Evolutionary conservation across 2,113 vertebrate species (phyloP), one percentile per base, ranked within the genome.

Genomic region (Onychorhynchus coronatus): DNA sequence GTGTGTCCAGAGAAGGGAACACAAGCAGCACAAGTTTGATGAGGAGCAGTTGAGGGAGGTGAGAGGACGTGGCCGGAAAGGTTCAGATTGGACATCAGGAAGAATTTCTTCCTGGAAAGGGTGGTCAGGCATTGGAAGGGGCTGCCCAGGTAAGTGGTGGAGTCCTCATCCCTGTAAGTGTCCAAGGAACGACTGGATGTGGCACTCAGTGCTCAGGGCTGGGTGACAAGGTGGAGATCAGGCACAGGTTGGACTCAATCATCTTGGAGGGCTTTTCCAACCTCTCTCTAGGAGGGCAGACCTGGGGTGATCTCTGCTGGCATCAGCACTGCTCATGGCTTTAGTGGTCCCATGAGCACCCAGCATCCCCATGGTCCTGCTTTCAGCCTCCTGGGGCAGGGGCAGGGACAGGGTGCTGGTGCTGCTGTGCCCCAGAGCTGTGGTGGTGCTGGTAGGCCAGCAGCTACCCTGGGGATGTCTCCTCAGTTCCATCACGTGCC

Each of bases 401-500:
- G 42, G 13, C 47, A 42, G 59, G 30, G 42, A 5, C 30, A 41
- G 47, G 21, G 11, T 11, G 20, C 49, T 30, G 73, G 25, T n/a
- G 42, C 7, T 19, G 21, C 56, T 58, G 33, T 35, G 50, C 25
- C 50, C 50, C 52, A 55, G 28, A 55, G 25, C 50, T 52, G 52
- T 55, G 1, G 21, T 0, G 7, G 13, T 62, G 62, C 41, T 19
- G 35, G 56, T 30, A 50, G 68, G 37, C n/a, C 58, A 52, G 24
- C 53, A 68, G 42, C 42, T 35, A n/a, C 22, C 27, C 35, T 25
- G 9, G 74, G 28, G 41, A 9, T 1, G 21, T 37, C 24, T 46
- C n/a, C 74, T 11, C 0, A 3, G 35, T 71, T 62, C 35, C 65
- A n/a, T 23, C 7, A 11, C n/a, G 0, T 3, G 16, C 14, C 82